Base-by-base conservation (phyloP, 2,113 vertebrate species). In the Eonycteris spelaea region DNA sequence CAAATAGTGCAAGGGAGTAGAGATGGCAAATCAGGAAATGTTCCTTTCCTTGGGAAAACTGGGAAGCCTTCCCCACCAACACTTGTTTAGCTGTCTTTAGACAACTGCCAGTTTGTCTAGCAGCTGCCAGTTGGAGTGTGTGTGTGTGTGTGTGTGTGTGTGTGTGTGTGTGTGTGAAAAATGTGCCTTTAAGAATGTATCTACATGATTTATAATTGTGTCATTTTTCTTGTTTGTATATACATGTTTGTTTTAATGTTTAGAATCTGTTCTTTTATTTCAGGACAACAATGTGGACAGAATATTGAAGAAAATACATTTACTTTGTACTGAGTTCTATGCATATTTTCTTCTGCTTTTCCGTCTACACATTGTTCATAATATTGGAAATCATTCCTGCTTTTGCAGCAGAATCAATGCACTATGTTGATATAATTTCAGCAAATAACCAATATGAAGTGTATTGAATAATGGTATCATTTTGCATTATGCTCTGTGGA, bases 301-400 rank as follows among this genome's bases (percentile, higher is more conserved):
- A 92, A 94, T 55, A 57, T 83, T 75, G 43, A 93, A 57, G 68
- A 71, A 96, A 95, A 94, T 61, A 94, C 43, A 67, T 79, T 95
- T 83, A 73, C 43, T 78, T 92, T 16, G 16, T 79, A 84, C 18
- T 26, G 19, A 85, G 28, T 83, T 90, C 93, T 92, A 22, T 61
- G 28, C 33, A 14, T 79, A 55, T 83, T 96, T 92, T 84, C 55
- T 92, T 90, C 80, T 57, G 30, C 24, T 83, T 91, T 80, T 90
- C 55, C 78, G 21, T 70, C 53, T 35, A 71, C 26, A 38, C 40
- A 18, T 53, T 93, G 70, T 71, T 89, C n/a, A 71, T 59, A 38
- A 15, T 73, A 53, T 63, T 94, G 74, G 88, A 95, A 96, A 86
- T 93, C 28, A 33, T 96, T 90, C 55, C n/a, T 82, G 48, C 40